Conservation (phyloP, 2,797 vertebrate genomes). For the Mus minutoides region DNA sequence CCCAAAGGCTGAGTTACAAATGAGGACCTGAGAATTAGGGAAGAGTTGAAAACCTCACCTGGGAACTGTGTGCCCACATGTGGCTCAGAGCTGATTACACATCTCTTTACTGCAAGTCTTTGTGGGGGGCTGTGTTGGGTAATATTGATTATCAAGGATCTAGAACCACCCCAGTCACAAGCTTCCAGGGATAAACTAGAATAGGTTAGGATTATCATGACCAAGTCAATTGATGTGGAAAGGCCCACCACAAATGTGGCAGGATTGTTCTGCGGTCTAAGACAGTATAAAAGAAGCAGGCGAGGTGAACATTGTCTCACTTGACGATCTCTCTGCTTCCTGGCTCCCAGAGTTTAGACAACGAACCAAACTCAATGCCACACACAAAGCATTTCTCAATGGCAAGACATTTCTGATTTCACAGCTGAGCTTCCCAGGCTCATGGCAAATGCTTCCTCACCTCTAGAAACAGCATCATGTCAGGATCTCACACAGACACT, state of each 20-base stretch:
- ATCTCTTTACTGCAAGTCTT: background rate
- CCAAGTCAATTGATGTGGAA: background rate
- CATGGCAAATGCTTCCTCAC: background rate
- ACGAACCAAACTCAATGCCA: background rate
- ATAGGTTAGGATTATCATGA: background rate
- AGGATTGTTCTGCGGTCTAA: no score
- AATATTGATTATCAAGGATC: background rate
- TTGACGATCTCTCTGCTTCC: background rate
- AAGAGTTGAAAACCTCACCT: background rate
- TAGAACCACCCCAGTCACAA: background rate
- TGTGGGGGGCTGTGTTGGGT: no score
- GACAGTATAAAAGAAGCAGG: background rate
- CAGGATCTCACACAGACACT: constrained; percentile 34
- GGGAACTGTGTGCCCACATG: background rate
- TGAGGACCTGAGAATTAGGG: background rate
- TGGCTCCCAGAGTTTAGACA: background rate
- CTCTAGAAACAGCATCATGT: constrained; percentile 47
- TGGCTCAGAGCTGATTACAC: background rate
- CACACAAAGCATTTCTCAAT: background rate
- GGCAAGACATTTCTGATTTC: constrained; percentile 16
- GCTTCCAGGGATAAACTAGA: background rate
- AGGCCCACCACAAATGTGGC: background rate
- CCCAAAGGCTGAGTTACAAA: background rate
- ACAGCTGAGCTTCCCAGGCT: background rate
- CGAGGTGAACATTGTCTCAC: background rate